Conservation (phyloP, 2,113 vertebrate genomes). For the Chionomys nivalis region DNA sequence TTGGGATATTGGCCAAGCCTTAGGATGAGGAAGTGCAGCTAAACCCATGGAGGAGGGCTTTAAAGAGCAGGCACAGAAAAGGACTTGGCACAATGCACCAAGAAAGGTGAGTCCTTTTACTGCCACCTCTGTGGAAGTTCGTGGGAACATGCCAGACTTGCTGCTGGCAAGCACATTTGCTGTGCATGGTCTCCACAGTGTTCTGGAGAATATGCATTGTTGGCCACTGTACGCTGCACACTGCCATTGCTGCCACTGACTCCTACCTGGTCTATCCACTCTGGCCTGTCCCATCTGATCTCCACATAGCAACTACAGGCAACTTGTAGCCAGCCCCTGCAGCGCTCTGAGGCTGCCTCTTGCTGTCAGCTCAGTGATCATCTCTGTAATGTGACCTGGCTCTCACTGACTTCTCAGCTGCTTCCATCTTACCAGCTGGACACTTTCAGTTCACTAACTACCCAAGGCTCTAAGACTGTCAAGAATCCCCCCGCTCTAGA, state of each 20-base stretch:
- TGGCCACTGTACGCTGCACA: rapidly evolving
- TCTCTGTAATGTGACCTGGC: not conserved
- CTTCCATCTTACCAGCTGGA: not conserved
- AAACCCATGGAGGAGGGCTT: not conserved
- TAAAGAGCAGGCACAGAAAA: not conserved
- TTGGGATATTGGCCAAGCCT: not conserved
- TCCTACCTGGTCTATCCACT: not conserved
- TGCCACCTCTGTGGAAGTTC: not conserved
- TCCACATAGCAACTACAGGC: not conserved
- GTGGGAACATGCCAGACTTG: not conserved
- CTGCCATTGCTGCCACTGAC: not conserved
- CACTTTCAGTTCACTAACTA: not conserved
- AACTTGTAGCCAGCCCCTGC: not conserved
- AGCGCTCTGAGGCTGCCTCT: rapidly evolving
- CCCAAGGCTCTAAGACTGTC: not conserved
- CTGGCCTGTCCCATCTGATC: not conserved
- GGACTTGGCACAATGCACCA: not conserved
- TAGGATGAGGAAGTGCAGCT: not conserved
- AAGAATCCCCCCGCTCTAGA: too few relatives aligned
- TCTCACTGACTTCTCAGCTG: not conserved
- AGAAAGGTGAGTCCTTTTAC: not conserved
- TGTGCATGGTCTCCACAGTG: not conserved
- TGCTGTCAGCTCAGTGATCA: not conserved
- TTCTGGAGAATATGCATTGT: not conserved
- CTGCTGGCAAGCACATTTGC: not conserved